phyloP scores from a whole-genome alignment of 2,113 vertebrate genomes.

The Apistogramma diplotaenia region DNA sequence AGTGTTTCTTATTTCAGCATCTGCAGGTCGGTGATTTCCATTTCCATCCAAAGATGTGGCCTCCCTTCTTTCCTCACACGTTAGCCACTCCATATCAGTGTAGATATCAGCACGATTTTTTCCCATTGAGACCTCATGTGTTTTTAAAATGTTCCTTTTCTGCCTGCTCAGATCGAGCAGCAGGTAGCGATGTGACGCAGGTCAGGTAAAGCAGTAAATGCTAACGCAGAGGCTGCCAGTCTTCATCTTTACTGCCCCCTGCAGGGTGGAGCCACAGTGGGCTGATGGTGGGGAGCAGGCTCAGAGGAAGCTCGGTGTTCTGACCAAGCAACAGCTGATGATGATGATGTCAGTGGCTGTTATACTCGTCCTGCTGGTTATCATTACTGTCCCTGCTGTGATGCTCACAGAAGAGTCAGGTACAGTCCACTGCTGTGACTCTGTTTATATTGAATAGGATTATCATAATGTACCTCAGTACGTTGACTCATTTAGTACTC shows the following conservation, averaged over 20 bases:
- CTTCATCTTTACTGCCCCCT: neutral
- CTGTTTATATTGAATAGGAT: neutral
- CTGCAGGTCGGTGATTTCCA: no score
- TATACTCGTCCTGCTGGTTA: neutral
- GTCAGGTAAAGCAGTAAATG: no score
- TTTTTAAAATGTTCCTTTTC: no score
- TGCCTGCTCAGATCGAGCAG: no score
- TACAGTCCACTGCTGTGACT: neutral
- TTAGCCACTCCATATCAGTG: no score
- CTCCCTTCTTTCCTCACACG: no score
- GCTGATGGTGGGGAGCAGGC: neutral
- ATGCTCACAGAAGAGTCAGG: neutral
- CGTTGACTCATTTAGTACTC: neutral
- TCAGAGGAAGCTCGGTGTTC: neutral
- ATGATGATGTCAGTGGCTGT: neutral
- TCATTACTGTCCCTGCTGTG: neutral
- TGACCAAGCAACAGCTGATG: neutral
- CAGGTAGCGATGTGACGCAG: no score
- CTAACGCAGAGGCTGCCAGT: no score
- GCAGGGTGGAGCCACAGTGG: neutral
- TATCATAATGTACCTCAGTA: neutral
- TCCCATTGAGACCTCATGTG: no score
- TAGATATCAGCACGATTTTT: no score
- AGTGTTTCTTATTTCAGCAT: no score
- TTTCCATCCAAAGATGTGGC: no score